Evolutionary conservation across 1,140 invertebrate species (phyloP), one percentile per base, ranked within the genome.

Genomic region (Eubasilissa regina): DNA sequence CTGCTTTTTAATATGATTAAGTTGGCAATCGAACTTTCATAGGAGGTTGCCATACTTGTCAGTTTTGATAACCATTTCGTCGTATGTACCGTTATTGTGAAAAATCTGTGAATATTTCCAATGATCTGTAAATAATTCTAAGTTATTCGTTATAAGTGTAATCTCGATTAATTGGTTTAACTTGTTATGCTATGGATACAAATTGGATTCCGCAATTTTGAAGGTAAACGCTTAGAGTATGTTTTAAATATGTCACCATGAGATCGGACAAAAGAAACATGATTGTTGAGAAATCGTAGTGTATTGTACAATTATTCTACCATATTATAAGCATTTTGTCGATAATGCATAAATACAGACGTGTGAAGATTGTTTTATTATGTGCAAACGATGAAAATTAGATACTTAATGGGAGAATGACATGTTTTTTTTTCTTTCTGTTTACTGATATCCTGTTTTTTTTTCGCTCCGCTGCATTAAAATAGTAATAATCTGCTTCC

Each of bases 1-100:
- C 25, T 35, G 25, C 25, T 35, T 35, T 35, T 51, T 51, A 51
- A 15, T 3, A 51, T 51, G 11, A 25, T 43, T 13, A 4, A 7
- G 17, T 25, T 64, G 60, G 60, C 60, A 64, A n/a, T 12, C 25
- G 19, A 35, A 35, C 19, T 25, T 64, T 64, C 60, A 64, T 35
- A 64, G 60, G 60, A 64, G 60, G 60, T 64, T 64, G 60, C 60
- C 25, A 43, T 64, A 64, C 60, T 64, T 64, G 62, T 68, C 60
- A 77, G 62, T 77, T 77, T 77, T 77, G 75, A 77, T 77, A 77
- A 77, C 75, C 62, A 77, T 68, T 77, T 77, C 75, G 48, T 68
- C 75, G 75, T 77, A 76, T 76, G 75, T 77, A 77, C 75, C 75
- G 75, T 77, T 77, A 77, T 77, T 77, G 75, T 77, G 75, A 66